These are phyloP conservation scores for Hystrix brachyura DNA, from an alignment of 2,113 vertebrate species.

Conservation along the genomic window DNA sequence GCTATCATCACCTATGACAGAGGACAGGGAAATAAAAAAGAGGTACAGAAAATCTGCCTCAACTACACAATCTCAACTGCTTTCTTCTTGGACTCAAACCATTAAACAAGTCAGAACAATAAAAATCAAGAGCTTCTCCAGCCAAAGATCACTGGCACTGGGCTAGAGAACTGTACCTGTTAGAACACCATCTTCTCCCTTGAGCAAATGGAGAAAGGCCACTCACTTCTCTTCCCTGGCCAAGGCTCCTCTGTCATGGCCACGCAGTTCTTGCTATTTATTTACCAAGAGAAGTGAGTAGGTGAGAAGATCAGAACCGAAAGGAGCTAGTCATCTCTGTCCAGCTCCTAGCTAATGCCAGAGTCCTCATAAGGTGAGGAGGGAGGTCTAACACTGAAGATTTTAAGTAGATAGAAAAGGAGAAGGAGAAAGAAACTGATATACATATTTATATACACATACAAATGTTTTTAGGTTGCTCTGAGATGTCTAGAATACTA, in stretches of 20 bases:
- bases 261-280: neutral
- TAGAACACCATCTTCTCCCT: neutral
- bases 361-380: neutral
- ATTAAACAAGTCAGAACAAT: neutral
- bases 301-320: neutral
- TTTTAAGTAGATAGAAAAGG: neutral
- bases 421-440: neutral
- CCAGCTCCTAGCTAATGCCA: neutral
- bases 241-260: neutral
- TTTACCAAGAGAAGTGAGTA: neutral
- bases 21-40: neutral
- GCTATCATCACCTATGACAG: neutral
- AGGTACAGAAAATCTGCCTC: neutral
- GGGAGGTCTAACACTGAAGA: neutral
- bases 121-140: neutral
- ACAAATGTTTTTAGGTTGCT: neutral
- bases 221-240: neutral
- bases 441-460: neutral
- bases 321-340: neutral
- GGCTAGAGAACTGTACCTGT: neutral
- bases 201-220: neutral
- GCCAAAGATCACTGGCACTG: neutral
- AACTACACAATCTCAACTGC: accelerated
- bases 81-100: neutral
- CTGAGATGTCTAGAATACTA: neutral